A percentile compares a stretch with the other conserved stretches of the same genome.
Conservation (phyloP, 2,888 invertebrate genomes). For the Lepidocyrtinus sp. region DNA sequence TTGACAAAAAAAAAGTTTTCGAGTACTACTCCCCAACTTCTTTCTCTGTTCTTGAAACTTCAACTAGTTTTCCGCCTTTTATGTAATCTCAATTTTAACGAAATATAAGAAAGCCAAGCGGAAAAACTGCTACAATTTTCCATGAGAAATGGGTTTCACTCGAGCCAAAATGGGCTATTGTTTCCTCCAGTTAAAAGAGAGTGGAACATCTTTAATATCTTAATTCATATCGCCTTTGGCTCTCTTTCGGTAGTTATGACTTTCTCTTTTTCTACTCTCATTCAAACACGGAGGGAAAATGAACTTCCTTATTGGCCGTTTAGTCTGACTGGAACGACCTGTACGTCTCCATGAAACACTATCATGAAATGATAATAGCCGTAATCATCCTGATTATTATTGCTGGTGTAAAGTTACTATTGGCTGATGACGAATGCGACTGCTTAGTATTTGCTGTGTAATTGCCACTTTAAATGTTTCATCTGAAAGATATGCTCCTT, state of each 20-base stretch:
- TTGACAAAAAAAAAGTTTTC: background rate
- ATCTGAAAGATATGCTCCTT: slow-evolving; percentile 6
- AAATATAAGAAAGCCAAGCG: slow-evolving; percentile 52
- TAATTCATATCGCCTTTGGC: slow-evolving; percentile 54
- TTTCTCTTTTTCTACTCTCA: slow-evolving; percentile 6
- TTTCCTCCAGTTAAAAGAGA: slow-evolving; percentile 54
- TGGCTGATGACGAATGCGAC: slow-evolving; percentile 24
- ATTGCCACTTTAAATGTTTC: slow-evolving; percentile 18
- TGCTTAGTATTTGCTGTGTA: slow-evolving; percentile 21
- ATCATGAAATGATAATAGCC: slow-evolving; percentile 60
- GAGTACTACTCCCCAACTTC: background rate
- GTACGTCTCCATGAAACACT: slow-evolving; percentile 49
- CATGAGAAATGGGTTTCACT: slow-evolving; percentile 53
- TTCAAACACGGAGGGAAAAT: slow-evolving; percentile 36
- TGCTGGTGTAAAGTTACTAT: slow-evolving; percentile 29
- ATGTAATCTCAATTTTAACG: slow-evolving; percentile 15
- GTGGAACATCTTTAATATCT: slow-evolving; percentile 54
- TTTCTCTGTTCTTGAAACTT: background rate
- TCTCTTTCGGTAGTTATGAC: slow-evolving; percentile 28
- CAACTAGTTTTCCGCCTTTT: background rate
- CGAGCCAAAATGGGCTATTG: slow-evolving; percentile 58
- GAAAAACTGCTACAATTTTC: slow-evolving; percentile 60
- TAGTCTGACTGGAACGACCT: slow-evolving; percentile 60
- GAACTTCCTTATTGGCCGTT: slow-evolving; percentile 63
- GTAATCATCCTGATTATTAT: slow-evolving; percentile 61